Evolutionary conservation across 2,113 vertebrate species (phyloP).

Genomic region (Climacteris rufus): DNA sequence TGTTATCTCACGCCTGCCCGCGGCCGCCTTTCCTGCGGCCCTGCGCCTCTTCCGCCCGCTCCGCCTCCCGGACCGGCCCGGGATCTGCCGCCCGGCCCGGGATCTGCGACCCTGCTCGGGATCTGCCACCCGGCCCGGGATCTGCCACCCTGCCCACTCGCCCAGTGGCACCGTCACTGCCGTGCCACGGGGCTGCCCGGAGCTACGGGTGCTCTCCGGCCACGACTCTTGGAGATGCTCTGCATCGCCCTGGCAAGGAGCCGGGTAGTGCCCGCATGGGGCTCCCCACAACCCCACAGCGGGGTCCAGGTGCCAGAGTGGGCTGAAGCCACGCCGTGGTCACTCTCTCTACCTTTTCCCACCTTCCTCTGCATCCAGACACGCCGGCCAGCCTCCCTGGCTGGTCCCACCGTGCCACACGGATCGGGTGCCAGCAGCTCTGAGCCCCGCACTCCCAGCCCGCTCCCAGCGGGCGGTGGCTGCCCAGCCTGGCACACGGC

Average conservation of each 20-base stretch:
- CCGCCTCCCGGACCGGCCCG: not conserved
- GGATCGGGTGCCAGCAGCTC: not conserved
- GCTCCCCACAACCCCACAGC: not conserved
- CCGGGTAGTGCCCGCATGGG: fast-evolving
- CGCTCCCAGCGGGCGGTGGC: fast-evolving
- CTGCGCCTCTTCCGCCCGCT: constrained; percentile 28
- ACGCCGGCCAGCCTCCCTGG: not conserved
- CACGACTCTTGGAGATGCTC: not conserved
- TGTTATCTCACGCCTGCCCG: constrained; percentile 33
- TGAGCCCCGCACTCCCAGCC: not conserved
- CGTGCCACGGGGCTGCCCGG: fast-evolving
- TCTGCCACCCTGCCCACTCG: not conserved
- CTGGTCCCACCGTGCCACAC: fast-evolving
- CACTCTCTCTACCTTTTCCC: not conserved
- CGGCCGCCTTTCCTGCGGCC: constrained; percentile 41
- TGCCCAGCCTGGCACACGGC: not conserved
- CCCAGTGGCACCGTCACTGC: fast-evolving
- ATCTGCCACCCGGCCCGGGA: not conserved
- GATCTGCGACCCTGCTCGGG: not conserved
- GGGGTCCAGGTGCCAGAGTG: fast-evolving
- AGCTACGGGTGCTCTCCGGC: fast-evolving
- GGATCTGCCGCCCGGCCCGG: not conserved
- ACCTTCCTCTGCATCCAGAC: not conserved
- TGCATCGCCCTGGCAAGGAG: fast-evolving
- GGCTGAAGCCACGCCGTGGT: fast-evolving